Evolutionary conservation across 2,113 vertebrate genomes (phyloP).

Genomic region (Upupa epops): DNA sequence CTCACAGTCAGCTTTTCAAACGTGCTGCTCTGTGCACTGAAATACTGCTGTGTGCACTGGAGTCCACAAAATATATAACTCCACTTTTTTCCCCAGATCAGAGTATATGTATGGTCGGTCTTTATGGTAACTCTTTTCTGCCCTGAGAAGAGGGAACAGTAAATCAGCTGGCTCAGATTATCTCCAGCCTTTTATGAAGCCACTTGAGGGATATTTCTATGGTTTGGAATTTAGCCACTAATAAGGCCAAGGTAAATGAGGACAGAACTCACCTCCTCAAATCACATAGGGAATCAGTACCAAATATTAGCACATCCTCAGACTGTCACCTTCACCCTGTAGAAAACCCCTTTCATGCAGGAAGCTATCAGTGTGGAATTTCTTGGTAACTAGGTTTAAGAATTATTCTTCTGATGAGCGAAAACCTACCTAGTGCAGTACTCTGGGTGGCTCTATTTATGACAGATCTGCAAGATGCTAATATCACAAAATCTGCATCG

Average conservation of each 20-base stretch:
- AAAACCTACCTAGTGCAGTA: not conserved
- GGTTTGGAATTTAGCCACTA: constrained; percentile 8
- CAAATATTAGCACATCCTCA: not conserved
- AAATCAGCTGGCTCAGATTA: constrained; percentile 1
- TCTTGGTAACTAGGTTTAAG: not conserved
- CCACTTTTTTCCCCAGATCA: not conserved
- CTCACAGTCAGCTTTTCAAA: constrained; percentile 43
- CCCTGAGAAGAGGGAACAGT: not conserved
- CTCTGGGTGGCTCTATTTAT: not conserved
- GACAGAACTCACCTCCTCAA: not conserved
- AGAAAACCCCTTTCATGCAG: not conserved
- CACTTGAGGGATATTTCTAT: not conserved
- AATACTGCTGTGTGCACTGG: not conserved
- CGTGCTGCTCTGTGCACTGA: too few species aligned
- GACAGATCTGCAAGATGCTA: not conserved
- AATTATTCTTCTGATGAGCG: not conserved
- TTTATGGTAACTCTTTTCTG: not conserved
- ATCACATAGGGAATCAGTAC: not conserved
- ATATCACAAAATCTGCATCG: not conserved
- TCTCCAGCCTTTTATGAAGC: not conserved
- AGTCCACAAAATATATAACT: constrained; percentile 15
- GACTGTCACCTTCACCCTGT: constrained; percentile 18
- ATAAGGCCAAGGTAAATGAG: constrained; percentile 31
- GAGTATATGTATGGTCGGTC: not conserved
- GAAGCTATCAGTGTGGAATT: not conserved